phyloP scores from a whole-genome alignment of 1,140 invertebrate genomes.

The Lutraria rhynchaena region DNA sequence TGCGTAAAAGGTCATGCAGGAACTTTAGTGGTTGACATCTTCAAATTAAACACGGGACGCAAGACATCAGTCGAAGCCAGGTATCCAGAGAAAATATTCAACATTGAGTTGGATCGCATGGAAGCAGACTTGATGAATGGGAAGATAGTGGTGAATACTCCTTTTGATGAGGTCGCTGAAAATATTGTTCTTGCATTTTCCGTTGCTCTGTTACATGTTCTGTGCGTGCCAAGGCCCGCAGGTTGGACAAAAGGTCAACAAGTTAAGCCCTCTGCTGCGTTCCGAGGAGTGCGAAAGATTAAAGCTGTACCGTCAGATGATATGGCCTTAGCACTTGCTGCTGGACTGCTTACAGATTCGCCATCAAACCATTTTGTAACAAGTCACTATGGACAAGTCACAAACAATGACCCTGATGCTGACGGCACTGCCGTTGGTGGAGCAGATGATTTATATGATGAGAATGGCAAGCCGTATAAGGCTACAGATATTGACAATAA shows the following conservation, averaged over 20 bases:
- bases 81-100: no score
- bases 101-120: not conserved
- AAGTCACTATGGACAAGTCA: slow-evolving; percentile 50
- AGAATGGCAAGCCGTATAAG: no score
- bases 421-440: no score
- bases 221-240: slow-evolving; percentile 63
- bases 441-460: no score
- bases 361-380: slow-evolving; percentile 72
- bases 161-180: slow-evolving; percentile 65
- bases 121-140: slow-evolving; percentile 19
- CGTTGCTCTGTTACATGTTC: slow-evolving; percentile 74
- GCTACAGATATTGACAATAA: no score
- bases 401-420: no score
- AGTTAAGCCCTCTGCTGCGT: not conserved
- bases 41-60: no score
- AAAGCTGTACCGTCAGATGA: slow-evolving; percentile 67
- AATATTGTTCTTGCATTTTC: slow-evolving; percentile 74
- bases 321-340: slow-evolving; percentile 70
- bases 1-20: no score
- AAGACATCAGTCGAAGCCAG: no score
- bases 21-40: no score
- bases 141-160: not conserved
- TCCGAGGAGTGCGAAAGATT: slow-evolving; percentile 31
- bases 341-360: slow-evolving; percentile 68
- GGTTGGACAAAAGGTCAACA: slow-evolving; percentile 60